phyloP scores from a whole-genome alignment of 2,797 vertebrate species.

The Erithacus rubecula region DNA sequence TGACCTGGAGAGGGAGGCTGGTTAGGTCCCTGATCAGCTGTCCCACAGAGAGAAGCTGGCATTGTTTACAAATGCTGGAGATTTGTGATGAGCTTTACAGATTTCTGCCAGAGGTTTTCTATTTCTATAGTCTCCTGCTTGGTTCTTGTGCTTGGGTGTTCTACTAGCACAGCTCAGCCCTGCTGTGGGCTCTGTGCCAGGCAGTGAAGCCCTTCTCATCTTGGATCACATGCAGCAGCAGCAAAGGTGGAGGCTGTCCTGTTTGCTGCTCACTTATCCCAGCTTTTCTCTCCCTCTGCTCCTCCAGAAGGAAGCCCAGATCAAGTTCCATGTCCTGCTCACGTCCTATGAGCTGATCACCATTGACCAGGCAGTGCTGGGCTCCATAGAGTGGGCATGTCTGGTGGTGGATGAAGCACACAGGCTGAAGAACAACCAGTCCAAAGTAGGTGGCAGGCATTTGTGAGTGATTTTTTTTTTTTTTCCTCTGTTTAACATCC shows the following conservation, averaged over 20 bases:
- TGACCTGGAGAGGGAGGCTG: neutral
- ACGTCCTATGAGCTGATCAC: slow-evolving; percentile 98
- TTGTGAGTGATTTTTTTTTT: neutral
- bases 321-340: slow-evolving; percentile 96
- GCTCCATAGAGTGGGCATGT: slow-evolving; percentile 96
- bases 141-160: neutral
- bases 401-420: slow-evolving; percentile 98
- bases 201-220: neutral
- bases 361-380: slow-evolving; percentile 94
- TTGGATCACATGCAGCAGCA: neutral
- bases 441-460: slow-evolving; percentile 81
- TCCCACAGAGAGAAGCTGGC: neutral
- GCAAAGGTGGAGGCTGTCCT: neutral
- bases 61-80: neutral
- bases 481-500: neutral
- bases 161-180: accelerated
- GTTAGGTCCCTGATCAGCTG: neutral
- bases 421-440: slow-evolving; percentile 98
- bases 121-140: neutral
- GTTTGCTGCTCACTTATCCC: neutral
- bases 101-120: neutral
- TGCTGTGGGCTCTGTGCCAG: neutral
- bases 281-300: neutral
- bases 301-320: slow-evolving; percentile 91
- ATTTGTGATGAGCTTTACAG: neutral